Base-by-base conservation (phyloP, 2,113 vertebrate genomes). In the Choloepus hoffmanni region DNA sequence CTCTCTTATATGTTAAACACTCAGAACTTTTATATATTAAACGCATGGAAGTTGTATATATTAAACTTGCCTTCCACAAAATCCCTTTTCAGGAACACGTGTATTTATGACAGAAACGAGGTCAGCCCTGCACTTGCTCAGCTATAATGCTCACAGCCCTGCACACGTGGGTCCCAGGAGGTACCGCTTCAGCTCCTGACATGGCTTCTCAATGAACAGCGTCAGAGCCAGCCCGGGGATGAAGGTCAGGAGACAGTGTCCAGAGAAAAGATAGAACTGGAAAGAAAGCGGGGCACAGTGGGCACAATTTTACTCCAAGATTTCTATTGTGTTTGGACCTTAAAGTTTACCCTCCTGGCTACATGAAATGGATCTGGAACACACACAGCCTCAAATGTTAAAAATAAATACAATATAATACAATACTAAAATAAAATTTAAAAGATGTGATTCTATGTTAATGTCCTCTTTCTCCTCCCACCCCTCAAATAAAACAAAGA, bases 181-280 rank as follows among this genome's bases (percentile, higher is more conserved):
- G 63, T 33, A 8, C 36, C 0, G 16, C 91, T 74, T 97, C 95
- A 98, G 77, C 5, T 92, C 81, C 95, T 96, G 96, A 81, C 97
- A 98, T 0, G 99, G 99, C 68, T 98, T 99, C 98, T 99, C 99
- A 19, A 99, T 72, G 95, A 98, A 97, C 78, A 99, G 97, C 0
- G 98, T 99, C 63, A 99, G 96, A 45, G 98, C 90, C 53, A 98
- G 98, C 90, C 98, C 98, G 5, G 94, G 55, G 86, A 95, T 24
- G 68, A 99, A 33, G 2, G 99, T 98, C 96, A 99, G 92, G 50
- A 98, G 87, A 76, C 98, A 95, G 95, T 99, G 98, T 86, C 99
- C 99, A 1, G 98, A 91, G 97, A 99, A 99, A 87, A 99, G 98
- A 95, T 98, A 99, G 95, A 99, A 98, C 99, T 99, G 92, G 19